Evolutionary conservation across 2,888 invertebrate genomes (phyloP), one percentile per base, ranked within the genome.

Genomic region (Dicycla oo): DNA sequence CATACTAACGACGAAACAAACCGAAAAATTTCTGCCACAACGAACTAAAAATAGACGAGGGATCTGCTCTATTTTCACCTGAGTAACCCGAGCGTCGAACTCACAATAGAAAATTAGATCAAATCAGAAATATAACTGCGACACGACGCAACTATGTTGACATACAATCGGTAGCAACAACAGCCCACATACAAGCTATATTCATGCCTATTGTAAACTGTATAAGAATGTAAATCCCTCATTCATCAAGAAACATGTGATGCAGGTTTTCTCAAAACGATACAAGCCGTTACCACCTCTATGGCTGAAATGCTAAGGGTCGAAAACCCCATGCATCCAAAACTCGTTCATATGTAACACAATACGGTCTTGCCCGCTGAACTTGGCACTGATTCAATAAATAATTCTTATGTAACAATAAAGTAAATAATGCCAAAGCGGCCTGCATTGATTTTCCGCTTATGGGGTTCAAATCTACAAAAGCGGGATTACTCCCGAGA

Each of bases 361-460:
- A 40, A 38, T 45, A 43, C 23, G 15, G n/a, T 56, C 11, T 47
- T 69, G 57, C 61, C n/a, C 54, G 63, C 49, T 81, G 83, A 83
- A 81, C 81, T 81, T 81, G 81, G 80, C 83, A 64, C 57, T 57
- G 56, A 47, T 72, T 71, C 83, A 79, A 82, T 69, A 38, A 47
- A 79, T 69, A 30, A 47, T 40, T 47, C 40, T 82, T 81, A 82
- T 60, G 71, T 67, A 75, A 82, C 30, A 53, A n/a, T n/a, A 15
- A 38, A 54, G 56, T 64, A 68, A 64, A 69, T 64, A 73, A 58
- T 53, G 8, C 30, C 26, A 26, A 38, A 56, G 20, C 15, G 47
- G 23, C n/a, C 34, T 51, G 30, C 60, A 61, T 65, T 69, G 73
- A 73, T 72, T 66, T 72, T 51, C 56, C 43, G 43, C 61, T 11